Evolutionary conservation across 2,888 invertebrate species (phyloP).

Genomic region (Drosophila ochracea): DNA sequence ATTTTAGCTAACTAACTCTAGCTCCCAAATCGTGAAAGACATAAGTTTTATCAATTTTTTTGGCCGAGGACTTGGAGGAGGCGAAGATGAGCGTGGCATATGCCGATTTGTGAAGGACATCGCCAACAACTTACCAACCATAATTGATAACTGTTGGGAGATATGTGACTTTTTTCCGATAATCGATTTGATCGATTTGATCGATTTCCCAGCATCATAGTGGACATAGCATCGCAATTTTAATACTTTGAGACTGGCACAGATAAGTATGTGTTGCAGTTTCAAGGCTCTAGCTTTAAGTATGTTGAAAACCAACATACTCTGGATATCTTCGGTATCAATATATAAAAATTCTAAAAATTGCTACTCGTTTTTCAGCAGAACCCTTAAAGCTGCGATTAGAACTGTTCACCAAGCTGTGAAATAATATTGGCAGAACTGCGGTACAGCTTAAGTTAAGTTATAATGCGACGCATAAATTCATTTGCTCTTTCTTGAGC

Average conservation of each 20-base stretch:
- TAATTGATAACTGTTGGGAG: background rate
- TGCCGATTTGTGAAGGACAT: background rate
- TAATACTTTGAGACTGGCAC: background rate
- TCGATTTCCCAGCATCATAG: background rate
- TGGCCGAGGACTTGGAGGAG: background rate
- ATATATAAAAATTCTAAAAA: too few species aligned
- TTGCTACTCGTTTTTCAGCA: background rate
- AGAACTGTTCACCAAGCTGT: background rate
- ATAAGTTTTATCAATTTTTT: background rate
- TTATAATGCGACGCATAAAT: background rate
- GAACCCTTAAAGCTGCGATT: background rate
- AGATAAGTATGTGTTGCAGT: too few species aligned
- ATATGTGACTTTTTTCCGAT: background rate
- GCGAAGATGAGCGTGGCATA: background rate
- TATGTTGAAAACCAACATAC: too few species aligned
- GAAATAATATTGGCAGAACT: background rate
- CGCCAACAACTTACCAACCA: background rate
- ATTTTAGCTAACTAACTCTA: too few species aligned
- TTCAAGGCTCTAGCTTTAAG: too few species aligned
- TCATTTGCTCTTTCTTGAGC: background rate
- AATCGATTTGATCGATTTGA: background rate
- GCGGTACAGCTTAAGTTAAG: background rate
- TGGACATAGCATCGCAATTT: background rate
- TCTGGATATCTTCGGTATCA: too few species aligned
- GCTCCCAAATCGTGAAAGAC: background rate